These are phyloP conservation scores for Cheilosia variabilis DNA, from an alignment of 2,888 invertebrate species.

Conservation along the genomic window DNA sequence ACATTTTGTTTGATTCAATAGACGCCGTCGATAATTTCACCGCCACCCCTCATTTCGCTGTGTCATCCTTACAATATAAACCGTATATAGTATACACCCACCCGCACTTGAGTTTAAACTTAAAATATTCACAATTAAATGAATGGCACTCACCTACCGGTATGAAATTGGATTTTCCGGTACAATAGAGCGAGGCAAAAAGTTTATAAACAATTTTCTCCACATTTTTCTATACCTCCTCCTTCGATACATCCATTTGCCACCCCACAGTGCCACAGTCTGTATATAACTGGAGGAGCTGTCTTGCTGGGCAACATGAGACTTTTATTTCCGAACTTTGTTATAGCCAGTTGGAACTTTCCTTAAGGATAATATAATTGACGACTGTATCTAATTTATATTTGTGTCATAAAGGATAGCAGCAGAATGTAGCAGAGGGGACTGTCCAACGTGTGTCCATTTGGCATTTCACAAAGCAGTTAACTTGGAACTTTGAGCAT, in stretches of 20 bases:
- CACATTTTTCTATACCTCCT: slow-evolving; percentile 32
- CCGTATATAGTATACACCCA: too few relatives aligned
- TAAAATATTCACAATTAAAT: slow-evolving; percentile 57
- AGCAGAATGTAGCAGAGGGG: neutral
- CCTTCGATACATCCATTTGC: neutral
- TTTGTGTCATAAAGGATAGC: slow-evolving; percentile 64
- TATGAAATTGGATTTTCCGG: slow-evolving; percentile 60
- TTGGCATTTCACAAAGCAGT: slow-evolving; percentile 52
- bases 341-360: slow-evolving; percentile 41
- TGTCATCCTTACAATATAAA: neutral
- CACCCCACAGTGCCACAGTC: neutral
- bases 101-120: slow-evolving; percentile 22
- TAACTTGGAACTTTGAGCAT: slow-evolving; percentile 52
- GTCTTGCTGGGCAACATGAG: slow-evolving; percentile 25
- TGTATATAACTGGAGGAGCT: neutral
- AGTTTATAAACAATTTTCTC: slow-evolving; percentile 60
- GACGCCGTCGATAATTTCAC: slow-evolving; percentile 3
- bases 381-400: slow-evolving; percentile 66
- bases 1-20: slow-evolving; percentile 48
- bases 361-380: slow-evolving; percentile 57
- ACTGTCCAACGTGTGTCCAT: slow-evolving; percentile 40
- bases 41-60: too few relatives aligned
- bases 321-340: slow-evolving; percentile 49
- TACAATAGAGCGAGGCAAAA: slow-evolving; percentile 29
- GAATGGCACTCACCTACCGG: slow-evolving; percentile 28